These are phyloP conservation scores for Triops longicaudatus DNA, from an alignment of 1,140 invertebrate species.

Conservation along the genomic window DNA sequence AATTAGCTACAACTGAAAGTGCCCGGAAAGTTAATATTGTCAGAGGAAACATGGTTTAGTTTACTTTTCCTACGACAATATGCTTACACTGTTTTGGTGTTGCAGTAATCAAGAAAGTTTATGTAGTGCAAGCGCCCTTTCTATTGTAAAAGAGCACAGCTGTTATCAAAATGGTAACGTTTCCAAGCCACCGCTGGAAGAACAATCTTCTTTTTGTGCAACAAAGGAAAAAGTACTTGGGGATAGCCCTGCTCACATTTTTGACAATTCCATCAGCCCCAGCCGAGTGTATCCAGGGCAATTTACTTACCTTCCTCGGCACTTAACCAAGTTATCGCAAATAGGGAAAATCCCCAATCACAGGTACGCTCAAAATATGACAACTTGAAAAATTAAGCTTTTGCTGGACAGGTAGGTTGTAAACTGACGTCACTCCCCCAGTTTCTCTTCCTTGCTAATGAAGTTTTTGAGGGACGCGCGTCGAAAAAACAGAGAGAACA, in stretches of 20 bases:
- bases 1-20: not conserved
- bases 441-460: not conserved
- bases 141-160: not conserved
- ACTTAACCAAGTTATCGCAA: not conserved
- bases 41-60: not conserved
- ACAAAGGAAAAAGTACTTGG: not conserved
- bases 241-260: not conserved
- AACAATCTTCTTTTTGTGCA: not conserved
- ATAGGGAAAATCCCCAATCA: not conserved
- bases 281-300: slow-evolving; percentile 1
- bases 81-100: not conserved
- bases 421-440: not conserved
- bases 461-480: not conserved
- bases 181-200: not conserved
- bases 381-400: not conserved
- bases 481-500: not conserved
- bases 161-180: not conserved
- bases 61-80: not conserved
- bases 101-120: not conserved
- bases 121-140: not conserved
- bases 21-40: not conserved
- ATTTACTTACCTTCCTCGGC: not conserved
- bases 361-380: not conserved
- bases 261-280: not conserved
- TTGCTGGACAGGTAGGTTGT: not conserved